Base-by-base conservation (phyloP, 1,140 invertebrate genomes). In the Drosophila pandora region DNA sequence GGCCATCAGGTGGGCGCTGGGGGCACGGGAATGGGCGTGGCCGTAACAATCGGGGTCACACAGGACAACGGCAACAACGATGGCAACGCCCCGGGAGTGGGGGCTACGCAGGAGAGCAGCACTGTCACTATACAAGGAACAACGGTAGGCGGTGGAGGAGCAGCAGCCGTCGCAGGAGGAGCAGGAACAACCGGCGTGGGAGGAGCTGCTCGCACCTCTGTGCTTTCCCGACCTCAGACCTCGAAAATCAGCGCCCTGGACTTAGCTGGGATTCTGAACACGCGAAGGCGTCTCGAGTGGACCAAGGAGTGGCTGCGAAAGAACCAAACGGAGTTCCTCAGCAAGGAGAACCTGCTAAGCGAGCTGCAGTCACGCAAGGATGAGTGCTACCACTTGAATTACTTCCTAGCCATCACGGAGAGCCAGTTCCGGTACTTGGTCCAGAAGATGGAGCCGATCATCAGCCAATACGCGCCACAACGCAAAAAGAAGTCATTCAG, bases 311-410 rank as follows among this genome's bases (percentile, higher is more conserved):
- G 90, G 90, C 74, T 91, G 63, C 85, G 81, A 61, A 91, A 91
- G 37, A 91, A 91, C 54, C 90, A 91, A 60, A 71, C 80, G 21
- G 85, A 91, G 30, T 90, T 91, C 34, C 67, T 90, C 1, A 89
- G 80, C 71, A 90, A 89, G 59, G 90, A 91, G 63, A 91, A 91
- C 48, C 54, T 91, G 48, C 76, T 85, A 0, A 90, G 81, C 34
- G 90, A 90, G 37, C 71, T 91, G 63, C 83, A 90, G 69, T 90
- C 90, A 47, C 85, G 89, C 37, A 90, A 81, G 54, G 85, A 90
- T n/a, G 90, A 91, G 53, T 89, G 82, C 69, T 91, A 91, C 50
- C 85, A 91, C 70, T 76, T 91, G 65, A 91, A 91, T 91, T 89
- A 87, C 76, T 91, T 91, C 69, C 88, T 91, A 63, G 76, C 85